Conservation (phyloP, 2,888 invertebrate species). For the Prosapia bicincta region DNA sequence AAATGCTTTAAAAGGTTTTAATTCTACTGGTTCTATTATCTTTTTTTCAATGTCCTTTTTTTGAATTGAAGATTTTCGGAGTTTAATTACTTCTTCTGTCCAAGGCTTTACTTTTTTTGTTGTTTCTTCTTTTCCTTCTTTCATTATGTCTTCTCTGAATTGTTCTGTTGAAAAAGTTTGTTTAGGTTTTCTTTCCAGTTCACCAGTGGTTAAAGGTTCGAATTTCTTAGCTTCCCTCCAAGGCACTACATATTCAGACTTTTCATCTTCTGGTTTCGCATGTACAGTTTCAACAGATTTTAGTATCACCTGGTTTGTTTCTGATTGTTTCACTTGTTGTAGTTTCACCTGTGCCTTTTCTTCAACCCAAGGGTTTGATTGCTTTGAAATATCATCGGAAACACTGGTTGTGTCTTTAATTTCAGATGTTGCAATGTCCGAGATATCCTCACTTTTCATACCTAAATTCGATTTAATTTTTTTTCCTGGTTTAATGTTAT, state of each 20-base stretch:
- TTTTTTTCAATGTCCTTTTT: slow-evolving; percentile 42
- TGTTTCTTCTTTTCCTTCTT: not conserved
- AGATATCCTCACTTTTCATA: no score
- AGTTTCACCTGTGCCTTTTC: no score
- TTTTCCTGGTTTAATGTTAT: no score
- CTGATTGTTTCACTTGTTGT: not conserved
- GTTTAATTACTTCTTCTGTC: slow-evolving; percentile 45
- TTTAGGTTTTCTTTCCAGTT: slow-evolving; percentile 28
- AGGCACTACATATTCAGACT: not conserved
- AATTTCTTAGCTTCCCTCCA: not conserved
- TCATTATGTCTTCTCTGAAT: not conserved
- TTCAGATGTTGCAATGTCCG: no score
- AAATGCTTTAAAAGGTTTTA: slow-evolving; percentile 30
- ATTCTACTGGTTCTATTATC: slow-evolving; percentile 43
- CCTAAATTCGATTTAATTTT: no score
- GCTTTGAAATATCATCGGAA: slow-evolving; percentile 7
- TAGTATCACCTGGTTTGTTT: no score
- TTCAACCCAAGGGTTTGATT: not conserved
- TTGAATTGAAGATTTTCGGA: slow-evolving; percentile 43
- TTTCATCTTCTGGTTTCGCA: not conserved
- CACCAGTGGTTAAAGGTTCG: not conserved
- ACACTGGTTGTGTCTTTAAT: no score
- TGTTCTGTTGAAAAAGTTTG: not conserved
- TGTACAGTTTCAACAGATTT: no score
- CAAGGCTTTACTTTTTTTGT: slow-evolving; percentile 41